These are phyloP conservation scores for Polydesmus complanatus DNA, from an alignment of 2,888 invertebrate species.

Conservation along the genomic window DNA sequence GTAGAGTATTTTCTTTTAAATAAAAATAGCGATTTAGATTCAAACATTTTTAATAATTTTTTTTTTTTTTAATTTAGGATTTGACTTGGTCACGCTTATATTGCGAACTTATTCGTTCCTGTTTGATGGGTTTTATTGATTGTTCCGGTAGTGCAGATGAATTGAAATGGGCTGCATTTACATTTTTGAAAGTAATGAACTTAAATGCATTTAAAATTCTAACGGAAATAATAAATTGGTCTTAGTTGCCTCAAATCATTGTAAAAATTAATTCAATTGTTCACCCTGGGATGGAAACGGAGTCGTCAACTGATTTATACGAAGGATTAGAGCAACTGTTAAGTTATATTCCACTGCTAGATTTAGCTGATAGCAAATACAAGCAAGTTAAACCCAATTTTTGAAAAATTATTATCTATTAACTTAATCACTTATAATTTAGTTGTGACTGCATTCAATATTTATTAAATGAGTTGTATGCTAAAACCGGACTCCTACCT, in stretches of 20 bases:
- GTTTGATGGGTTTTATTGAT: constrained; percentile 77
- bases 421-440: constrained; percentile 16
- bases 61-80: constrained; percentile 32
- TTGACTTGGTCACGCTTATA: constrained; percentile 66
- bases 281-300: constrained; percentile 29
- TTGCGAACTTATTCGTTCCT: constrained; percentile 76
- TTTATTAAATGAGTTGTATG: constrained; percentile 64
- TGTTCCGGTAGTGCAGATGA: constrained; percentile 69
- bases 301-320: constrained; percentile 59
- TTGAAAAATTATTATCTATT: background rate
- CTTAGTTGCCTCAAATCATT: constrained; percentile 22
- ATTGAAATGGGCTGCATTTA: constrained; percentile 85
- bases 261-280: constrained; percentile 19
- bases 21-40: background rate
- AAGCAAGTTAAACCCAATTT: constrained; percentile 33
- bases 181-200: constrained; percentile 63
- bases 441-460: constrained; percentile 70
- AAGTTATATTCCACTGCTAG: constrained; percentile 67
- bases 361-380: constrained; percentile 77
- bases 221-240: background rate
- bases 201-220: background rate
- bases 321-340: constrained; percentile 73
- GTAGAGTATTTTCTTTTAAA: constrained; percentile 33
- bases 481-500: constrained; percentile 55
- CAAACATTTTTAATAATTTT: constrained; percentile 4